Percentiles rank a stretch among this genome's conserved stretches.
Evolutionary conservation across 2,113 vertebrate species (phyloP).

Genomic region (Panthera tigris): DNA sequence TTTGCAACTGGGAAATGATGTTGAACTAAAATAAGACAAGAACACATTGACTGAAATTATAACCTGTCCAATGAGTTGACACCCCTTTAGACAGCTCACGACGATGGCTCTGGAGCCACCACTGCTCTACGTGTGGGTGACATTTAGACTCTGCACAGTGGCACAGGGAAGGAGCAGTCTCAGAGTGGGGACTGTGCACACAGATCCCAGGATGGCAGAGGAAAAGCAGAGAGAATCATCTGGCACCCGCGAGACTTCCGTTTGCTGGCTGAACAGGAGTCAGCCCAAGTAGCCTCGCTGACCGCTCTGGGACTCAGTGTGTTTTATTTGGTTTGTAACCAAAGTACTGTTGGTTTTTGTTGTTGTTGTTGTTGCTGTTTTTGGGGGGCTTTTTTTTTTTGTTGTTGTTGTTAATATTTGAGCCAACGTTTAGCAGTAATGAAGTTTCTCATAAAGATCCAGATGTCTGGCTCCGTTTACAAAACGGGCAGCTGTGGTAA

Average conservation of each 20-base stretch:
- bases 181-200: rapidly evolving
- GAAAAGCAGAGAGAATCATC: neutral
- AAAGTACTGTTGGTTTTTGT: too few species aligned
- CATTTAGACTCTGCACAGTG: slow-evolving; percentile 73
- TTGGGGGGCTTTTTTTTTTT: neutral
- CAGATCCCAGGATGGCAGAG: neutral
- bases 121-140: slow-evolving; percentile 71
- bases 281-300: rapidly evolving
- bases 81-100: slow-evolving; percentile 83
- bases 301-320: rapidly evolving
- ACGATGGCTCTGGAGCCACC: slow-evolving; percentile 70
- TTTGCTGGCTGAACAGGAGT: rapidly evolving
- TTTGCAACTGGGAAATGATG: slow-evolving; percentile 85
- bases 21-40: slow-evolving; percentile 88
- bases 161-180: neutral
- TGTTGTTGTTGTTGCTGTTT: neutral
- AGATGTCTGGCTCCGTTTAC: neutral
- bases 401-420: neutral
- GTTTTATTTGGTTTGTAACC: neutral
- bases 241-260: neutral
- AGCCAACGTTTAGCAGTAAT: neutral
- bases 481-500: neutral
- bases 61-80: slow-evolving; percentile 85
- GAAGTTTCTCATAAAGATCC: neutral
- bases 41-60: slow-evolving; percentile 85